Evolutionary conservation across 2,797 vertebrate genomes (phyloP).

Genomic region (Harpagifer antarcticus): DNA sequence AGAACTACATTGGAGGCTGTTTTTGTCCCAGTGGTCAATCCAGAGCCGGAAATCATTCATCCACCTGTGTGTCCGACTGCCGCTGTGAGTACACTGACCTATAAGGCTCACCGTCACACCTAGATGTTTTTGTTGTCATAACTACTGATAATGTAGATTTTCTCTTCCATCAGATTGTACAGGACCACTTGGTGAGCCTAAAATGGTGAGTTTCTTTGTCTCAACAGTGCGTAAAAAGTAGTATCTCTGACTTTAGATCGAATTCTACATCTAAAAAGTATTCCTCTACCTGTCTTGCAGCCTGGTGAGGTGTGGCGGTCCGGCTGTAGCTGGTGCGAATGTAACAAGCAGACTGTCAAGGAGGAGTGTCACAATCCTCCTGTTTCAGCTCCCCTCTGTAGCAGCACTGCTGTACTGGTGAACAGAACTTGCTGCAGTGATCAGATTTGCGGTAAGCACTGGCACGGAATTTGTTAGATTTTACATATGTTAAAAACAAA

Average conservation of each 20-base stretch:
- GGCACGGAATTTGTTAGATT: not conserved
- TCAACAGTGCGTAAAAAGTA: not conserved
- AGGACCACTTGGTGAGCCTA: constrained; percentile 75
- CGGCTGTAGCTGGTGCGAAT: constrained; percentile 75
- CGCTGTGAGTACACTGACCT: constrained; percentile 64
- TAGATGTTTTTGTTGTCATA: not conserved
- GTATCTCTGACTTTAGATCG: not conserved
- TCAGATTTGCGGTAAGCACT: constrained; percentile 70
- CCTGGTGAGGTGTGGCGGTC: constrained; percentile 78
- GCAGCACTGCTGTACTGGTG: constrained; percentile 19
- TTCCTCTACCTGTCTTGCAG: constrained; percentile 57
- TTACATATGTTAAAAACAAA: not conserved
- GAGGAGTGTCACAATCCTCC: constrained; percentile 66
- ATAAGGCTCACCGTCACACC: not conserved
- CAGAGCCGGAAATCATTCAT: constrained; percentile 67
- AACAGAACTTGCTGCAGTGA: constrained; percentile 67
- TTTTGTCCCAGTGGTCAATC: constrained; percentile 70
- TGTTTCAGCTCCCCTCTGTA: constrained; percentile 25
- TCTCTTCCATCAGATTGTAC: constrained; percentile 69
- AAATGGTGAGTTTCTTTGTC: constrained; percentile 40
- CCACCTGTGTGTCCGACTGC: constrained; percentile 72
- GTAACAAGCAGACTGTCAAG: constrained; percentile 69
- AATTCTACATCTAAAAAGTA: not conserved
- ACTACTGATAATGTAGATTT: not conserved
- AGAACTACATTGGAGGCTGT: constrained; percentile 63